Evolutionary conservation across 2,888 invertebrate species (phyloP).

Genomic region (Nomada fucata): DNA sequence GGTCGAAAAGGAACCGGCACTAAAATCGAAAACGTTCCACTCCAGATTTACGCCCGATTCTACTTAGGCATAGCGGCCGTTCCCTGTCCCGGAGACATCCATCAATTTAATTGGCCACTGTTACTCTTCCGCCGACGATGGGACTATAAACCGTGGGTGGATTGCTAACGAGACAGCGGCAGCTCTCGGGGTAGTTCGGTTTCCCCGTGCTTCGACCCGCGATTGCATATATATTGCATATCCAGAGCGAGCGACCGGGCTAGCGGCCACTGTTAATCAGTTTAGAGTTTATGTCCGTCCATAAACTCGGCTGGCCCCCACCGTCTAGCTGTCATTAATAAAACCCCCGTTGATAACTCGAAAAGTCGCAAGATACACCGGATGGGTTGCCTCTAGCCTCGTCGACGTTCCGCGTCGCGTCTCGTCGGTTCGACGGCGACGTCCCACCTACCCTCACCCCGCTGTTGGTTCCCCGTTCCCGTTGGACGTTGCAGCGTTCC

Average conservation of each 20-base stretch:
- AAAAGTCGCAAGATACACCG: slow-evolving; percentile 82
- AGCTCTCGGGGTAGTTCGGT: slow-evolving; percentile 75
- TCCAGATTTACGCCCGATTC: slow-evolving; percentile 67
- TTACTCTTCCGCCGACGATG: slow-evolving; percentile 84
- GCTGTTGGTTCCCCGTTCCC: slow-evolving; percentile 30
- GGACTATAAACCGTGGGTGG: slow-evolving; percentile 82
- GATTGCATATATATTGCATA: slow-evolving; percentile 81
- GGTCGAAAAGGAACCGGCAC: background rate
- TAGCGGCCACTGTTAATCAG: slow-evolving; percentile 83
- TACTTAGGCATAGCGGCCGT: slow-evolving; percentile 48
- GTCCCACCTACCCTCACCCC: too few relatives aligned
- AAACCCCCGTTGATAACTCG: slow-evolving; percentile 84
- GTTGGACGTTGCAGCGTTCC: background rate
- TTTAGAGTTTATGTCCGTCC: slow-evolving; percentile 84
- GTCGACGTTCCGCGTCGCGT: background rate
- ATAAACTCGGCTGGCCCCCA: slow-evolving; percentile 76
- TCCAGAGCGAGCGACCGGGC: slow-evolving; percentile 43
- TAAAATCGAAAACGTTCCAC: slow-evolving; percentile 37
- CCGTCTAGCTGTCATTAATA: slow-evolving; percentile 83
- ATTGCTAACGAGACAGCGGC: slow-evolving; percentile 81
- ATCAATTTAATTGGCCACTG: slow-evolving; percentile 84
- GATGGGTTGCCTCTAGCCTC: slow-evolving; percentile 31
- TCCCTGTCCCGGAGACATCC: slow-evolving; percentile 77
- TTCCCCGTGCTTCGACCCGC: slow-evolving; percentile 70
- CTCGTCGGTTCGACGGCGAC: background rate